Evolutionary conservation across 2,797 vertebrate genomes (phyloP), one percentile per base, ranked within the genome.

Genomic region (Esox masquinongy): DNA sequence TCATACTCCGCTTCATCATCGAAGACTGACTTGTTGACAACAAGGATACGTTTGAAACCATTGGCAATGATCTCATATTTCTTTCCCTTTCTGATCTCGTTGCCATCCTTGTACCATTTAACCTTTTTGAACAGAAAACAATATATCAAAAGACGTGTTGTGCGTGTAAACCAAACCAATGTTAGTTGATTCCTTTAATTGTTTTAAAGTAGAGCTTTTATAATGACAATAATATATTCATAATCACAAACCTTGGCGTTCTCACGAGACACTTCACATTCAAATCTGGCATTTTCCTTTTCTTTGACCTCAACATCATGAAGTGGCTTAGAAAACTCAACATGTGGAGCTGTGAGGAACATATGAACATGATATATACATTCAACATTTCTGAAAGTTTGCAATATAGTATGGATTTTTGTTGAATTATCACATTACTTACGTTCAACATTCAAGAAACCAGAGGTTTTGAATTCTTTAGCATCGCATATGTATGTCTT

Each of bases 1-100:
- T 97, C 96, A 67, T 99, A 99, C 88, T 99, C 98, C 1, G 98
- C 98, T 90, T 99, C 98, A 78, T 99, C 98, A 43, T 97, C 96
- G 49, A 99, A 96, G 24, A 94, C 89, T 0, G 97, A 95, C 89
- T 98, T 99, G 83, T 92, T 96, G 77, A 99, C 69, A 36, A 98
- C 91, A 74, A 99, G 96, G 87, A 95, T 93, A 50, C 93, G 95
- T 81, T 97, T 93, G 70, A 94, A 91, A 72, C 97, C 97, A 86
- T 96, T 97, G 29, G 96, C 91, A 68, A 96, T 94, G 36, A 99
- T 96, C 85, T 99, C 98, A 66, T 97, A 98, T 79, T 99, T 99
- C 87, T 99, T 99, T 82, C 97, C 96, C 91, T 98, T 99, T 89
- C 96, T 94, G 84, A 99, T 97, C 93, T 99, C 98, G 68, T 89